Conservation (phyloP, 2,797 vertebrate species). For the Centroberyx gerrardi region DNA sequence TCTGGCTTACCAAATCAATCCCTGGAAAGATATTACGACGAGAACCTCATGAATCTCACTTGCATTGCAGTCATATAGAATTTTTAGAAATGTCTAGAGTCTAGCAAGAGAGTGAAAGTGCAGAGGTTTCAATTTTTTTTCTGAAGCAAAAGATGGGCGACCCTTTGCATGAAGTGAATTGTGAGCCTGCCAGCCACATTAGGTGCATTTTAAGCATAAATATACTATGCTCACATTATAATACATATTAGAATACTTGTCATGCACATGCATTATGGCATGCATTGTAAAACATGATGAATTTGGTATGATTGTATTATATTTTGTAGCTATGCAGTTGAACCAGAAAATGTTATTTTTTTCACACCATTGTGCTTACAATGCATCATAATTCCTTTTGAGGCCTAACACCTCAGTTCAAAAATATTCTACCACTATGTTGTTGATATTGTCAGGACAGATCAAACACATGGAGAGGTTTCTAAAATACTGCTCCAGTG, state of each 20-base stretch:
- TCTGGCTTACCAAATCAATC: constrained; percentile 17
- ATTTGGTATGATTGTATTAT: neutral
- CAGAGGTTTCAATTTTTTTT: neutral
- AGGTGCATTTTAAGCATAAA: constrained; percentile 20
- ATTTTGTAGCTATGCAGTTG: neutral
- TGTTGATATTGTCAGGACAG: neutral
- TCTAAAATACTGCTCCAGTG: no score
- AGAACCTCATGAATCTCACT: neutral
- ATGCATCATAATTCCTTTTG: no score
- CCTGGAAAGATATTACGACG: constrained; percentile 6
- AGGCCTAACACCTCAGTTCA: no score
- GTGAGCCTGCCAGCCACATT: neutral
- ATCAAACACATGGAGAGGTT: neutral
- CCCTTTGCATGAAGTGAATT: neutral
- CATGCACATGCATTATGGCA: neutral
- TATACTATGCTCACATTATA: constrained; percentile 3
- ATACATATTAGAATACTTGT: neutral
- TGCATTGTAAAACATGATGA: neutral
- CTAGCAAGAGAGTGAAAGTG: neutral
- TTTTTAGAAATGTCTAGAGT: no score
- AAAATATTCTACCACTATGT: neutral
- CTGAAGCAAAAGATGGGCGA: neutral
- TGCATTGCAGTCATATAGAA: constrained; percentile 12
- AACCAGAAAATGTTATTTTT: neutral
- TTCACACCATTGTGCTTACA: neutral